Percentiles rank a stretch among this genome's conserved stretches.
These are phyloP conservation scores for Spodoptera litura DNA, from an alignment of 1,140 invertebrate genomes.

Conservation along the genomic window DNA sequence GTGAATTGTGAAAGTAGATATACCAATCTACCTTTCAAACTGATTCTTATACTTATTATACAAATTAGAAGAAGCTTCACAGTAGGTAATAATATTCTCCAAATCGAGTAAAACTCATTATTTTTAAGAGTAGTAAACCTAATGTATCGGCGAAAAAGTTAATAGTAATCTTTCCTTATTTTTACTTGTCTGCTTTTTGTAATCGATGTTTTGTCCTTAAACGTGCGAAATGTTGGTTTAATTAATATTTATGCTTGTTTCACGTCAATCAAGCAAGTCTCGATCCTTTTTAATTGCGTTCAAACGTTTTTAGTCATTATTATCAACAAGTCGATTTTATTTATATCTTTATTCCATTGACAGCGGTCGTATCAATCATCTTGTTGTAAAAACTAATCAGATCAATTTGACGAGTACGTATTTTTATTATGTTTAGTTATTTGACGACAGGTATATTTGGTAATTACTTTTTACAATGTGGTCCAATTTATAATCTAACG, in stretches of 20 bases:
- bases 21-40: neutral
- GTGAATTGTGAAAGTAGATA: conserved; percentile 65
- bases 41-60: conserved; percentile 12
- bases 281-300: conserved; percentile 9
- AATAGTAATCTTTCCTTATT: neutral
- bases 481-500: neutral
- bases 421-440: neutral
- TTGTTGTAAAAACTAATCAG: conserved; percentile 16
- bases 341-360: conserved; percentile 1
- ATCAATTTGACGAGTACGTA: conserved; percentile 13
- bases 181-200: neutral
- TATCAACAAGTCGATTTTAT: conserved; percentile 1
- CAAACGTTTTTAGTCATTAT: neutral
- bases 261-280: conserved; percentile 1
- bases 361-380: neutral
- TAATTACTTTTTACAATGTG: conserved; percentile 9
- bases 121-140: neutral
- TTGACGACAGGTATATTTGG: neutral
- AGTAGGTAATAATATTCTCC: neutral
- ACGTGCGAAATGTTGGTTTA: conserved; percentile 3
- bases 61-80: conserved; percentile 5
- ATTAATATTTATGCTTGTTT: neutral
- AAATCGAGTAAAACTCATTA: too few species aligned
- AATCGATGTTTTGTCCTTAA: neutral
- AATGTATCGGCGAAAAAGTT: neutral